Evolutionary conservation across 2,888 invertebrate species (phyloP).

Genomic region (Ceraclea dissimilis): DNA sequence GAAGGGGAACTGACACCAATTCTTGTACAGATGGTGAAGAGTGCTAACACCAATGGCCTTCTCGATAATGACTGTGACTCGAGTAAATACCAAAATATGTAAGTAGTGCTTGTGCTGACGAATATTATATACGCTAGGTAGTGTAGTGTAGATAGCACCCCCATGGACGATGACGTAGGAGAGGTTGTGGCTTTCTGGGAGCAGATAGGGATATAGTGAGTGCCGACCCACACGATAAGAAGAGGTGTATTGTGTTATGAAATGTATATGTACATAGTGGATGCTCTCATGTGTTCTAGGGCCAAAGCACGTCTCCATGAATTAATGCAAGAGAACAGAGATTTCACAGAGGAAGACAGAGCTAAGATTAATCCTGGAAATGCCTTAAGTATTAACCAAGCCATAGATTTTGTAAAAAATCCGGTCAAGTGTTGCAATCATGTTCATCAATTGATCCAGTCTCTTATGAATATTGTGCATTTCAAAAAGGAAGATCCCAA

Average conservation of each 20-base stretch:
- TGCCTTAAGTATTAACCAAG: constrained; percentile 85
- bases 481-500: constrained; percentile 82
- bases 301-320: constrained; percentile 93
- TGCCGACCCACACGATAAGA: too few species aligned
- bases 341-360: constrained; percentile 78
- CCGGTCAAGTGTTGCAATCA: constrained; percentile 89
- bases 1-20: constrained; percentile 99
- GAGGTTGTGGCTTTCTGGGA: too few species aligned
- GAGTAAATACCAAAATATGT: constrained; percentile 91
- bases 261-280: too few species aligned
- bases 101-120: constrained; percentile 35
- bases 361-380: constrained; percentile 86
- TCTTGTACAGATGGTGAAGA: constrained; percentile 99
- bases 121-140: too few species aligned
- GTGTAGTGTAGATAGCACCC: too few species aligned
- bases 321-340: constrained; percentile 82
- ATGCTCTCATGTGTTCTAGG: constrained; percentile 42
- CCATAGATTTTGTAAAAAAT: constrained; percentile 92
- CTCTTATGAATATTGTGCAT: constrained; percentile 77
- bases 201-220: too few species aligned
- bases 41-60: constrained; percentile 96
- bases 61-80: constrained; percentile 98
- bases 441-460: constrained; percentile 80
- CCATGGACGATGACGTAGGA: too few species aligned
- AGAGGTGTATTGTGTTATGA: too few species aligned